These are phyloP conservation scores for Ormyrus nitidulus DNA, from an alignment of 2,888 invertebrate genomes.

Conservation along the genomic window DNA sequence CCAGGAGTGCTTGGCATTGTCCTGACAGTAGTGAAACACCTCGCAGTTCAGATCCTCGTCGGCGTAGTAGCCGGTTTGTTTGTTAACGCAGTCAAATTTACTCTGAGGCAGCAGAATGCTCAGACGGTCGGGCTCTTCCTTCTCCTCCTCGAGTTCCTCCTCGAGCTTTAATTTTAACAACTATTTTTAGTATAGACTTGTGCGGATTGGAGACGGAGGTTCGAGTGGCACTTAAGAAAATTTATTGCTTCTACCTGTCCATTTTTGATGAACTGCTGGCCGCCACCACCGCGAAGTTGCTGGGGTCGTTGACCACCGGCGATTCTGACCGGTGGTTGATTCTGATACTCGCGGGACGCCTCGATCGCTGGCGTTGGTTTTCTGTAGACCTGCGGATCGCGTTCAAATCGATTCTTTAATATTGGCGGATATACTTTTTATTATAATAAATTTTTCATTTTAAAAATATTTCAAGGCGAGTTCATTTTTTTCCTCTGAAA, in stretches of 20 bases:
- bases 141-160: conserved; percentile 84
- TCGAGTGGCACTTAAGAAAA: not conserved
- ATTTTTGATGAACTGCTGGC: conserved; percentile 61
- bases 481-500: not conserved
- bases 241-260: conserved; percentile 57
- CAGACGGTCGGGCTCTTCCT: conserved; percentile 91
- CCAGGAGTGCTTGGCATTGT: conserved; percentile 93
- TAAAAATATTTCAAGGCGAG: no score
- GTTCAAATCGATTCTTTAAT: no score
- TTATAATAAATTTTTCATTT: no score
- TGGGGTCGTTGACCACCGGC: conserved; percentile 53
- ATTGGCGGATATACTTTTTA: no score
- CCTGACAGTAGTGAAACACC: conserved; percentile 96
- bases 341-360: conserved; percentile 63
- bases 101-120: conserved; percentile 87
- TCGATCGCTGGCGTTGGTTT: conserved; percentile 59
- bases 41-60: conserved; percentile 92
- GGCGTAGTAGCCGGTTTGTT: conserved; percentile 93
- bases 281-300: conserved; percentile 60
- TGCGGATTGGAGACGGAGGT: no score
- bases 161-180: conserved; percentile 47
- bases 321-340: conserved; percentile 57
- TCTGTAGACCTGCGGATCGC: conserved; percentile 64
- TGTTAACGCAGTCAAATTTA: conserved; percentile 87
- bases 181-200: not conserved